Base-by-base conservation (phyloP, 2,888 invertebrate genomes). In the Clunio marinus region DNA sequence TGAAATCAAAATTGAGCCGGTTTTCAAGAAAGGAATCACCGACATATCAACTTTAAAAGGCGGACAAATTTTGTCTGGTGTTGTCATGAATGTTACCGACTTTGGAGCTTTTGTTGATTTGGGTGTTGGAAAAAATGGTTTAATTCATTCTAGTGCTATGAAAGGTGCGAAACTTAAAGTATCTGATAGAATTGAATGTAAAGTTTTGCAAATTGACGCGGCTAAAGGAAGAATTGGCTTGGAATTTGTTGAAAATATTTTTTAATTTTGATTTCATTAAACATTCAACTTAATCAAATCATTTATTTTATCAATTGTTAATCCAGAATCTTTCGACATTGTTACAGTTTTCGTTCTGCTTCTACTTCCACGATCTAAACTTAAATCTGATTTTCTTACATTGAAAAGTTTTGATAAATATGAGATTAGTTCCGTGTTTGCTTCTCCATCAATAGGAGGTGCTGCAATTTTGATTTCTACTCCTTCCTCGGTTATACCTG, bases 81-180 rank as follows among this genome's bases (percentile, higher is more conserved):
- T 87, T 1, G 88, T 96, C 1, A 84, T 83, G 15, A 96, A 96
- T 77, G 87, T 91, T 0, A 92, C 92, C 0, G 88, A 91, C 71
- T 96, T 96, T 77, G 96, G 96, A 0, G 88, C 89, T 65, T 96
- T 96, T 78, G 89, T 95, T 0, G 96, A 96, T 75, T 84, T 91
- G 71, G 92, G 92, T 0, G 86, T 91, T 0, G 87, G 86, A 22
- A 82, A 77, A 62, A 82, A 86, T 75, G 91, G 88, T 0, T 80
- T 92, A 8, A 84, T 92, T 71, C 91, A 88, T 72, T 78, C 76
- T 0, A 87, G 83, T 71, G 81, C 84, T 62, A 78, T 87, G 75
- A 81, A 81, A 5, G 82, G 83, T 63, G 74, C 78, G 28, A 80
- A 78, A 1, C 80, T 88, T 0, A 83, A 83, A 72, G 78, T 90